phyloP scores from a whole-genome alignment of 2,113 vertebrate species.

The Cisticola juncidis region DNA sequence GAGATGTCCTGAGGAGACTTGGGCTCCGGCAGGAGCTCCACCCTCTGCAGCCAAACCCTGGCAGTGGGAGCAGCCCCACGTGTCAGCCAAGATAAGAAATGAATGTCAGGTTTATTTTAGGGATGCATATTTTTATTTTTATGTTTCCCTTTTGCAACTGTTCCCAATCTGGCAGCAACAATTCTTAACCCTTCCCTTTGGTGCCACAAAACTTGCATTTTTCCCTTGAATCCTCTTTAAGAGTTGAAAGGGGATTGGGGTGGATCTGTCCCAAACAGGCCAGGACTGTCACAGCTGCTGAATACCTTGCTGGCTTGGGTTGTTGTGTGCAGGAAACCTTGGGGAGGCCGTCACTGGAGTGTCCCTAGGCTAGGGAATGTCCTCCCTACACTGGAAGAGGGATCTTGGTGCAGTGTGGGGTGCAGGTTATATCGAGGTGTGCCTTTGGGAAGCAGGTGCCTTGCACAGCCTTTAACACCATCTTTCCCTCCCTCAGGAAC shows the following conservation, averaged over 20 bases:
- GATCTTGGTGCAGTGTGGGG: neutral
- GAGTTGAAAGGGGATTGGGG: neutral
- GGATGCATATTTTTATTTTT: conserved; percentile 2
- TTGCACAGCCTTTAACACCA: neutral
- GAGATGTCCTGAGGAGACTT: rapidly evolving
- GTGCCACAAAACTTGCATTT: neutral
- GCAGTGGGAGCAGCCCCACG: neutral
- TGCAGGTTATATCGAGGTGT: rapidly evolving
- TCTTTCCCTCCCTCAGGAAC: neutral
- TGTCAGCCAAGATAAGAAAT: neutral
- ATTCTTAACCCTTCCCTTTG: neutral
- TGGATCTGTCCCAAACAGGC: neutral
- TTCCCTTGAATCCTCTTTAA: neutral
- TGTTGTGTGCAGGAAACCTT: neutral
- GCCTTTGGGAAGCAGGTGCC: neutral
- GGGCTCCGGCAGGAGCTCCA: rapidly evolving
- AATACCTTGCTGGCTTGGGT: neutral
- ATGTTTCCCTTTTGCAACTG: neutral
- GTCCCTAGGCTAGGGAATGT: neutral
- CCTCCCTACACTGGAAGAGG: neutral
- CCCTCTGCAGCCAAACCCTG: neutral
- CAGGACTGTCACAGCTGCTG: neutral
- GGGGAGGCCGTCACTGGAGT: neutral
- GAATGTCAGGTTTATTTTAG: conserved; percentile 6
- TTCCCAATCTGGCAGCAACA: neutral